Evolutionary conservation across 2,113 vertebrate genomes (phyloP), one percentile per base, ranked within the genome.

Genomic region (Chaenogobius annularis): DNA sequence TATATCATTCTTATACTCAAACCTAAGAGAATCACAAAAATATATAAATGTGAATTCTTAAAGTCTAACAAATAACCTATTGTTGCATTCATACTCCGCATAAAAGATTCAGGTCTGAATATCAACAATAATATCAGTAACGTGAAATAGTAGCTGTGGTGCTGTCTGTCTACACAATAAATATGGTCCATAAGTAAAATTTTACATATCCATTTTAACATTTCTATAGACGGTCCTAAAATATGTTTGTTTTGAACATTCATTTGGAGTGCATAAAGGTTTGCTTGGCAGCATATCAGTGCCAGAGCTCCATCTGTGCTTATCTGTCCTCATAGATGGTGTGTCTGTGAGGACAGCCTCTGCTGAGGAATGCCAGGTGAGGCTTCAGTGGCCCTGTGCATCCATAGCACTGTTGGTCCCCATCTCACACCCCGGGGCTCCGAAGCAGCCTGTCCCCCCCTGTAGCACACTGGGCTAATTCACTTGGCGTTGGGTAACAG

Each of bases 311-410:
- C 78, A 85, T 74, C 86, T 79, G 81, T 19, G 83, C 85, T 85
- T 83, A 88, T 88, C 85, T 89, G 72, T 69, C 74, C 80, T 88
- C 85, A 86, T 85, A 88, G 85, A 86, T 89, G 75, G 79, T 37
- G 81, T 59, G 54, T 78, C 84, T 87, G 73, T 89, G 84, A 58
- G 73, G 72, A 63, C 84, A 70, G 82, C 66, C 56, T 77, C 86
- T 89, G 89, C 88, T 86, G 84, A 87, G 91, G 91, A 91, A 92
- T 92, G 89, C 89, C 88, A 92, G 89, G 90, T 91, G 79, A 80
- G 70, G 77, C 62, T 83, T 84, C 70, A 69, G 68, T n/a, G 71
- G 75, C 68, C 61, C 68, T 40, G 66, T 73, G 73, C 54, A 72
- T 67, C 62, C 79, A 70, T 62, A 66, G 72, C 80, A 74, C 68